These are phyloP conservation scores for Catharus bicknelli DNA, from an alignment of 2,113 vertebrate genomes.

Conservation along the genomic window DNA sequence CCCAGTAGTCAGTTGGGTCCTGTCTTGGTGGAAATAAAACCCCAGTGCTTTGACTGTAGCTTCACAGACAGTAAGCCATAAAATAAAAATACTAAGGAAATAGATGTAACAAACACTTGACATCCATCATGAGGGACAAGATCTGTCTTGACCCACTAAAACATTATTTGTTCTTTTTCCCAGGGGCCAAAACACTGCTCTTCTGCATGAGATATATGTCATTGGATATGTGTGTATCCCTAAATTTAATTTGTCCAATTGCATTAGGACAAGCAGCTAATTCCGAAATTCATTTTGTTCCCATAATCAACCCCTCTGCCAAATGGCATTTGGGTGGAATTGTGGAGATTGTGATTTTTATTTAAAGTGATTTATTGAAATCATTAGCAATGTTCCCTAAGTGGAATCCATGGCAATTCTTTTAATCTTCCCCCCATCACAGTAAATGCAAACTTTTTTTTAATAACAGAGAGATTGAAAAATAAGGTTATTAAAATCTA, in stretches of 20 bases:
- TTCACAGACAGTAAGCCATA: not conserved
- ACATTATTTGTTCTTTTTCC: slow-evolving; percentile 18
- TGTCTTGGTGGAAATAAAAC: not conserved
- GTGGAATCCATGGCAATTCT: slow-evolving; percentile 31
- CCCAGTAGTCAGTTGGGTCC: not conserved
- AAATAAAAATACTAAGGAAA: slow-evolving; percentile 2
- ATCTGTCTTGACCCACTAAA: slow-evolving; percentile 5
- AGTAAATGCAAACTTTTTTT: slow-evolving; percentile 47
- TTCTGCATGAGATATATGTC: not conserved
- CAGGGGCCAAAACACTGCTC: not conserved
- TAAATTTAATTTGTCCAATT: slow-evolving; percentile 51
- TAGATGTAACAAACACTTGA: not conserved
- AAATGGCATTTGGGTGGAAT: slow-evolving; percentile 43
- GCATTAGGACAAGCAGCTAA: slow-evolving; percentile 48
- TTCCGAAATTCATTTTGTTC: slow-evolving; percentile 45
- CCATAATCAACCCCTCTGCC: slow-evolving; percentile 40
- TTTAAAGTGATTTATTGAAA: slow-evolving; percentile 57
- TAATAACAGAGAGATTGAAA: slow-evolving; percentile 37
- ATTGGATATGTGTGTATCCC: not conserved
- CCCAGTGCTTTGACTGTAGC: not conserved
- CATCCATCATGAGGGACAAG: slow-evolving; percentile 3
- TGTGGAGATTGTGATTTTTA: slow-evolving; percentile 49
- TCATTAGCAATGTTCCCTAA: slow-evolving; percentile 33
- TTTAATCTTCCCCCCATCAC: slow-evolving; percentile 40
- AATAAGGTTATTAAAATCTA: slow-evolving; percentile 42